A percentile compares a stretch with the other conserved stretches of the same genome.
These are phyloP conservation scores for Pseudocheirus occidentalis DNA, from an alignment of 2,797 vertebrate genomes.

Conservation along the genomic window DNA sequence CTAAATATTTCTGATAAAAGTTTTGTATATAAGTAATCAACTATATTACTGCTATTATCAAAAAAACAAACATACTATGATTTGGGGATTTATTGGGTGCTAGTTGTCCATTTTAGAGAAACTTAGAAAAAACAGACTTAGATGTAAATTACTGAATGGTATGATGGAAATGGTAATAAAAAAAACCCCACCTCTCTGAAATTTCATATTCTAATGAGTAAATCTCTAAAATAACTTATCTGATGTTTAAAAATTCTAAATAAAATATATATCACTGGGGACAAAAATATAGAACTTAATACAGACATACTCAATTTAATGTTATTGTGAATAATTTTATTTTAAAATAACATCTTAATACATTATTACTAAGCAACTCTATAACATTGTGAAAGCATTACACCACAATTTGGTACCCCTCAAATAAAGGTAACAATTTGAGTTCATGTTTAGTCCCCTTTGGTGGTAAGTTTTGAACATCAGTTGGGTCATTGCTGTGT, in stretches of 20 bases:
- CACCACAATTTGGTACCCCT: neutral
- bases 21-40: neutral
- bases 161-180: conserved; percentile 1
- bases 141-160: conserved; percentile 29
- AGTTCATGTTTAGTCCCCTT: neutral
- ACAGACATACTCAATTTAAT: neutral
- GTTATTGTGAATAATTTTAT: neutral
- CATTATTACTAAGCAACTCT: neutral
- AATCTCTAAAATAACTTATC: neutral
- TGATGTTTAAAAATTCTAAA: conserved; percentile 19
- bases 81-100: conserved; percentile 37
- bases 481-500: neutral
- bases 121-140: conserved; percentile 20
- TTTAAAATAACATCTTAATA: neutral
- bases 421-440: neutral
- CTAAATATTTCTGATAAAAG: conserved; percentile 47
- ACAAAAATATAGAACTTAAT: conserved; percentile 2
- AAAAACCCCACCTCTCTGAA: neutral
- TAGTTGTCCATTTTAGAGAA: conserved; percentile 26
- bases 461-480: neutral
- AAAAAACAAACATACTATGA: conserved; percentile 27
- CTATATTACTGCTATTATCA: conserved; percentile 50
- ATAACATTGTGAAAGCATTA: neutral
- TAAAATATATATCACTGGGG: conserved; percentile 11
- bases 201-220: neutral